Base-by-base conservation (phyloP, 2,797 vertebrate genomes). In the Falco berigora region DNA sequence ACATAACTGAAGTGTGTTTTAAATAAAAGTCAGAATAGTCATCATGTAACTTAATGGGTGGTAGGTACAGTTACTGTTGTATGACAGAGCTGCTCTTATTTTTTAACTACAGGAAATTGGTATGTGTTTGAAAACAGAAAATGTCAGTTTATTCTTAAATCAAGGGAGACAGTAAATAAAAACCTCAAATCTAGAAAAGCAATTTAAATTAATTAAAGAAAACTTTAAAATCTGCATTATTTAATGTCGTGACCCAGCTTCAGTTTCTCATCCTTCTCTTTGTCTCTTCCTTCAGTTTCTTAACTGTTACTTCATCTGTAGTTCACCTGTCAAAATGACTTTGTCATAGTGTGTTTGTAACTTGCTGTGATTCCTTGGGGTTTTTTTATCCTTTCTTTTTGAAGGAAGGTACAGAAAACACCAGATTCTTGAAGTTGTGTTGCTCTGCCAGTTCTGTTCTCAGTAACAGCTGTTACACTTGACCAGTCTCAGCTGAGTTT, bases 401-500 rank as follows among this genome's bases (percentile, higher is more conserved):
- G 44, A 86, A 32, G 47, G 25, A 12, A 8, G 1, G 5, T 42
- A 44, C 8, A 71, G 74, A 55, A 86, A 77, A 46, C 58, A 36
- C 32, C 10, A 76, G 20, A 27, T 76, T 82, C 53, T 80, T 91
- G 73, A 40, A 47, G 73, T 52, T 5, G 0, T 21, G 19, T 79
- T 89, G 24, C 38, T 79, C 34, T 2, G 7, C 32, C 76, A 52
- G 46, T 82, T 91, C 69, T 82, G n/a, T 25, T 88, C 62, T 58
- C 27, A 36, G 25, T 50, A 91, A 82, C 15, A 62, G 71, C 87
- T 95, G 78, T 79, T 91, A 73, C 7, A n/a, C 75, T 90, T 73
- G 87, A 69, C 67, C 36, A 49, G 59, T 85, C 85, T 94, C 81
- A 94, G 71, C 63, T 55, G 92, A 96, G 83, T 92, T 94, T 85